Base-by-base conservation (phyloP, 1,140 invertebrate genomes). In the Zaprionus capensis region DNA sequence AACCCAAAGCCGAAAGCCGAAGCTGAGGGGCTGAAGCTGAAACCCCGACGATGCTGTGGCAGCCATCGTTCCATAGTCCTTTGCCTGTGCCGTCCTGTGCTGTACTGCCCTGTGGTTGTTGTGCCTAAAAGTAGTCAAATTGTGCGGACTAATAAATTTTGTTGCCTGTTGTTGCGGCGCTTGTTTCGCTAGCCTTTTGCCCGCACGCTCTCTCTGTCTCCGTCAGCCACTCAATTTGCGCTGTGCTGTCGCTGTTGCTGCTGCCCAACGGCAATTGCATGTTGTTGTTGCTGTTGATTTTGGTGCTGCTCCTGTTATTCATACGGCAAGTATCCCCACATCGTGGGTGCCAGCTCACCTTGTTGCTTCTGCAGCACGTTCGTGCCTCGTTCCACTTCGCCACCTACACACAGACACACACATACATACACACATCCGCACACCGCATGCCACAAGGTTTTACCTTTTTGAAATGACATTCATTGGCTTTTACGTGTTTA, bases 401-500 rank as follows among this genome's bases (percentile, higher is more conserved):
- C 66, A 59, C 38, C 44, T 17, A 58, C 26, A 67, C 65, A 46
- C 12, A 51, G 44, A 58, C 44, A 59, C 38, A 68, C 38, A 58
- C 55, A 57, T n/a, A 36, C 5, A 28, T 24, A 41, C 26, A 44
- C 3, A 61, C 36, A 61, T 22, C 38, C 20, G 24, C 57, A 59
- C 38, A 36, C 44, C 67, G 59, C 72, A 71, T 71, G 72, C 72
- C 72, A 75, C 72, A 75, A 75, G 82, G 82, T 84, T 84, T 88
- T 87, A 87, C 85, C 85, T 88, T 87, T 87, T 87, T 88, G 84
- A 87, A 87, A 87, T 87, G 83, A 87, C 83, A 87, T 87, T 87
- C 83, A 87, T 87, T 87, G 83, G 83, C 83, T 87, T 87, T 87
- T 87, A 87, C 84, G 84, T 87, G 84, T 87, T 87, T 87, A 87